These are phyloP conservation scores for Falco rusticolus DNA, from an alignment of 2,797 vertebrate genomes.

Conservation along the genomic window DNA sequence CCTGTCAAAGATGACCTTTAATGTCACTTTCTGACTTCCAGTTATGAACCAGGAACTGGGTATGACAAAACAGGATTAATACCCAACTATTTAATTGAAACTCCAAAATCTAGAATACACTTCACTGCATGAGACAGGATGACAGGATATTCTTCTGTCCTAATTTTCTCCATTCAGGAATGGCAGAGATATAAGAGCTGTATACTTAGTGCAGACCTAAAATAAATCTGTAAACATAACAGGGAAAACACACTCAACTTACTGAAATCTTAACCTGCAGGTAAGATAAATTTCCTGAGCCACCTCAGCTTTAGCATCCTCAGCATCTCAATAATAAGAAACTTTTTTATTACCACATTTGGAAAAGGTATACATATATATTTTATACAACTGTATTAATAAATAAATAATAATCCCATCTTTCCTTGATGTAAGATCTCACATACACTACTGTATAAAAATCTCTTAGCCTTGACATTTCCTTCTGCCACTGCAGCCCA, in stretches of 20 bases:
- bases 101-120: neutral
- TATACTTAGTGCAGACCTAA: neutral
- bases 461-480: neutral
- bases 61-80: neutral
- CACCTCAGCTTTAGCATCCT: neutral
- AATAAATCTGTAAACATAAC: neutral
- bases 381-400: neutral
- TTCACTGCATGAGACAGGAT: neutral
- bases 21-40: neutral
- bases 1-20: neutral
- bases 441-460: neutral
- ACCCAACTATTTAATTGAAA: neutral
- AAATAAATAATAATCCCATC: neutral
- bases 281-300: neutral
- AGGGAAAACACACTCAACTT: neutral
- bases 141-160: neutral
- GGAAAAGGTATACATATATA: neutral
- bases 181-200: neutral
- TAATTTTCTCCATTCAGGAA: neutral
- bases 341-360: neutral
- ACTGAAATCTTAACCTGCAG: neutral
- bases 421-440: neutral
- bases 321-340: neutral
- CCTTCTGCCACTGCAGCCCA: neutral
- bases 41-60: neutral